phyloP scores from a whole-genome alignment of 2,113 vertebrate genomes.

The Ploceus nigricollis region DNA sequence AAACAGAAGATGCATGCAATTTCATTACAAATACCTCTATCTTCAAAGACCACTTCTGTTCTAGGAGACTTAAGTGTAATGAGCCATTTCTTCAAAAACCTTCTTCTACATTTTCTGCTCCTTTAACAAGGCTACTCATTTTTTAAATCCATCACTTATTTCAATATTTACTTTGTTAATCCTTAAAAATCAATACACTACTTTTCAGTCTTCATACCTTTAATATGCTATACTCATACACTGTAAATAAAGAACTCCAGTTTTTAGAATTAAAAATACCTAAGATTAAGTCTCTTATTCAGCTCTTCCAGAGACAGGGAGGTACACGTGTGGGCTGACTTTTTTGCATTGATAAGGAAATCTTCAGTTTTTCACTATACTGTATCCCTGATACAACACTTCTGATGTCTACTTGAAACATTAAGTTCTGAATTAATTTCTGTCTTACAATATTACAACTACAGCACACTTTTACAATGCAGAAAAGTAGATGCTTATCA shows the following conservation, averaged over 20 bases:
- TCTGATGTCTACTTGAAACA: neutral
- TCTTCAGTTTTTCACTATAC: neutral
- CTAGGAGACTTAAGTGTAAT: neutral
- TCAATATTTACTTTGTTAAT: neutral
- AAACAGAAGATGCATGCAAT: neutral
- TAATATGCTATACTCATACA: neutral
- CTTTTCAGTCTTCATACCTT: neutral
- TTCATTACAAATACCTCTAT: neutral
- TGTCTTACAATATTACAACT: neutral
- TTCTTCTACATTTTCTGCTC: neutral
- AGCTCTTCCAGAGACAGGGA: neutral
- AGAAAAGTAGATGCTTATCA: neutral
- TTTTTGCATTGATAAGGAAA: neutral
- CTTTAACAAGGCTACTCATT: neutral
- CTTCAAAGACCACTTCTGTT: neutral
- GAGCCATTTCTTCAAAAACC: neutral
- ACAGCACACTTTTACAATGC: neutral
- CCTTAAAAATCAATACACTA: neutral
- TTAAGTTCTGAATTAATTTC: neutral
- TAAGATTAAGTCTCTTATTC: neutral
- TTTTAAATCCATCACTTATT: neutral
- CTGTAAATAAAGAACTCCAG: neutral
- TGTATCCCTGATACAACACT: neutral
- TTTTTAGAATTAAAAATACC: neutral
- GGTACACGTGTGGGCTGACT: fast-evolving